phyloP scores from a whole-genome alignment of 2,113 vertebrate genomes.

The Pachypanchax playfairii region DNA sequence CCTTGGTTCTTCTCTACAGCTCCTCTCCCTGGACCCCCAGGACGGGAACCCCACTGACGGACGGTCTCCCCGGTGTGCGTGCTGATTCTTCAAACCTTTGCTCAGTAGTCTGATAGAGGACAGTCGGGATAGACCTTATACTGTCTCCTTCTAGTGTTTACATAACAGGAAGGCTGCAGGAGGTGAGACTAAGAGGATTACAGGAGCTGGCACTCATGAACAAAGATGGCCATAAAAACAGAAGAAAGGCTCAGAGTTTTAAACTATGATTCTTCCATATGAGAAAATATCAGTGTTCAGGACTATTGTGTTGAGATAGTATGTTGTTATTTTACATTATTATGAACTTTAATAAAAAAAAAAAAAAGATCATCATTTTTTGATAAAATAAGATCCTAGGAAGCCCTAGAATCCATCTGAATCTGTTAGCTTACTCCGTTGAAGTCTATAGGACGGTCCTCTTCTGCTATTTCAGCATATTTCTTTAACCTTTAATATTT shows the following conservation, averaged over 20 bases:
- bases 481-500: conserved; percentile 62
- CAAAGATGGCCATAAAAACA: conserved; percentile 31
- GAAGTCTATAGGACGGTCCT: conserved; percentile 22
- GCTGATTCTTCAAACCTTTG: conserved; percentile 23
- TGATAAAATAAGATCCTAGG: too few relatives aligned
- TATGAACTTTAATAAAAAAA: background rate
- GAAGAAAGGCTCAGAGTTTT: background rate
- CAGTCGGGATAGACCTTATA: conserved; percentile 52
- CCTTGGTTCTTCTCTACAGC: conserved; percentile 13
- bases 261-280: too few relatives aligned
- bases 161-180: conserved; percentile 55
- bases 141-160: conserved; percentile 42
- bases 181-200: conserved; percentile 73
- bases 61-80: conserved; percentile 4
- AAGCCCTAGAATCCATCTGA: background rate
- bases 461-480: conserved; percentile 51
- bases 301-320: background rate
- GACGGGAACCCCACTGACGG: conserved; percentile 40
- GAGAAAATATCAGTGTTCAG: too few relatives aligned
- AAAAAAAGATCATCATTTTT: background rate
- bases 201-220: conserved; percentile 45
- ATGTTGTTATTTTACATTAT: background rate
- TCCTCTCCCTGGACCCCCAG: conserved; percentile 55
- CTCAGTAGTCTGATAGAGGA: conserved; percentile 29
- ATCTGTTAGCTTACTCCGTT: conserved; percentile 36